Evolutionary conservation across 1,140 invertebrate species (phyloP).

Genomic region (Drosophila ficusphila): DNA sequence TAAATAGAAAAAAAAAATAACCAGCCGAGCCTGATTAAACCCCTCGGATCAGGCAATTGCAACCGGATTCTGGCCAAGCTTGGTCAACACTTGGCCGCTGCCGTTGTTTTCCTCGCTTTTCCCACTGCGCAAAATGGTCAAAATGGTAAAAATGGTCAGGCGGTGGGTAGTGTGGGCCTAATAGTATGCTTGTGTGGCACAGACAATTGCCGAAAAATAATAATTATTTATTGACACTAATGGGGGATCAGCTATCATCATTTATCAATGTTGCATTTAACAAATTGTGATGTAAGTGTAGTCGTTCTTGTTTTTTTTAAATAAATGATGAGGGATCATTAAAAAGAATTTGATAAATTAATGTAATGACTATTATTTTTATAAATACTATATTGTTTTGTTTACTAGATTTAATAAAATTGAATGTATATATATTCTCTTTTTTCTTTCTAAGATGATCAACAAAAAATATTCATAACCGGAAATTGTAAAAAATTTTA

Average conservation of each 20-base stretch:
- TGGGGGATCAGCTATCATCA: constrained; percentile 6
- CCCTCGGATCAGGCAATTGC: constrained; percentile 25
- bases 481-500: too few relatives aligned
- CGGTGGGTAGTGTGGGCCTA: constrained; percentile 16
- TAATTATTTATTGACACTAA: constrained; percentile 10
- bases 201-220: constrained; percentile 7
- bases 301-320: neutral
- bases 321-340: neutral
- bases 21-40: constrained; percentile 65
- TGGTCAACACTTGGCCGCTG: constrained; percentile 34
- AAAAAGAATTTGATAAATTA: neutral
- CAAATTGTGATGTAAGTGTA: neutral
- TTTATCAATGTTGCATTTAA: neutral
- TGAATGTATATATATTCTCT: too few relatives aligned
- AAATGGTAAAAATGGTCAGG: neutral
- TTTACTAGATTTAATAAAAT: too few relatives aligned
- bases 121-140: constrained; percentile 14
- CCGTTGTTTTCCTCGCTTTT: constrained; percentile 50
- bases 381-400: too few relatives aligned
- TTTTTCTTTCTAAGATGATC: too few relatives aligned
- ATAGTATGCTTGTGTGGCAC: neutral
- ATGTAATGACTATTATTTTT: too few relatives aligned
- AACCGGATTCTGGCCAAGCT: constrained; percentile 67
- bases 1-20: constrained; percentile 29
- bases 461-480: too few relatives aligned